Evolutionary conservation across 35 echinoderm and acorn worm species (phyloP), one percentile per base, ranked within the genome.

Genomic region (Apostichopus japonicus): DNA sequence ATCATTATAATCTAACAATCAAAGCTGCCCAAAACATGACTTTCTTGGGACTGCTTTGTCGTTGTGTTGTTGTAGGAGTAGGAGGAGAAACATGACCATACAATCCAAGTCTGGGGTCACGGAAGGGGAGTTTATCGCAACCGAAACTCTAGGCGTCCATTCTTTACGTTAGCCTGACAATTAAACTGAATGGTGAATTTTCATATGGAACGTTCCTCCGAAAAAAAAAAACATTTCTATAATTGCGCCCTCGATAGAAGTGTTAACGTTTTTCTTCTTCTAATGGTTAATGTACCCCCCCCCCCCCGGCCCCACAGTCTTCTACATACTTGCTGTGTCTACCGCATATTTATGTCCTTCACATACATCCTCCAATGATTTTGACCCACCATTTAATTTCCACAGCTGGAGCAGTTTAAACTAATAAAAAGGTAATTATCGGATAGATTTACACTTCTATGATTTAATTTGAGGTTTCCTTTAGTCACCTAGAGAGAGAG

Each of bases 361-460:
- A 19, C 19, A 15, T 67, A 67, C 11, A 67, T 67, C 63, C 19
- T 67, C 63, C 63, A 67, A 67, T 15, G 14, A 67, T 67, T 11
- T 67, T 67, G 63, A 67, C 63, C 63, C 63, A 67, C 63, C 19
- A 67, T 19, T 67, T 67, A 67, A 67, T 67, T 67, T 67, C 19
- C 63, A 67, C 63, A 67, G 63, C 63, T 67, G 63, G 11, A 15
- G 63, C 63, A 19, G 11, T 9, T 67, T 67, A 67, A 67, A 67
- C 63, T 67, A 67, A 67, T 67, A 67, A 67, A 67, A 67, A 67
- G 63, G 63, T 67, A 67, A 67, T 67, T 67, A 67, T 67, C 63
- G 63, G 63, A 67, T 67, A 67, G 19, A 19, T 19, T 67, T 67
- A 67, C 63, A 15, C 63, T 19, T 67, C 63, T 67, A 67, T 67